Evolutionary conservation across 2,113 vertebrate genomes (phyloP), one percentile per base, ranked within the genome.

Genomic region (Nyctereutes procyonoides): DNA sequence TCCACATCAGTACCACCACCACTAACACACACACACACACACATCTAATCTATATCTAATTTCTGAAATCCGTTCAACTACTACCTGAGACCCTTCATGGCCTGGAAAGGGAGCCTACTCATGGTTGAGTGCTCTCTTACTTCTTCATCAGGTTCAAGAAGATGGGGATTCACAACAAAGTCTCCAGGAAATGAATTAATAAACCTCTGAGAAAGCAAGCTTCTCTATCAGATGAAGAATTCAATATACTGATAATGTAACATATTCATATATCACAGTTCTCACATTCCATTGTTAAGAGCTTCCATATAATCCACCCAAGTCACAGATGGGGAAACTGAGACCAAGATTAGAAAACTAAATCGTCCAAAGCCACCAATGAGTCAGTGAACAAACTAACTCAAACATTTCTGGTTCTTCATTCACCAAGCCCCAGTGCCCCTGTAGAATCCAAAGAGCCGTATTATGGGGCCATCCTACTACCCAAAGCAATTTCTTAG

Each of bases 171-270:
- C 71, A n/a, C 51, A 53, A 20, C 20, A 65, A 10, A 19, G 26
- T 56, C 58, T 87, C 88, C 32, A 79, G 62, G 38, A 95, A 82
- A 65, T n/a, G 30, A 90, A 85, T 5, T 9, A 62, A 79, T 13
- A 3, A 30, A 48, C 24, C n/a, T 86, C n/a, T 76, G 30, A 30
- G 80, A 90, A 97, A 43, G 38, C 8, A 56, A 83, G 9, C 2
- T 95, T 90, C 88, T 88, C 55, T 43, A 62, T 38, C 82, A 73
- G 6, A 28, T 43, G 26, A 88, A 95, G 53, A 92, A 62, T 90
- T 93, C 95, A 87, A 62, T 26, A 87, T 35, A 26, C 32, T 63
- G n/a, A 51, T 53, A 63, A 65, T 19, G 20, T 71, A 65, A 73
- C 43, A 73, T 28, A 73, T 17, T 53, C 32, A 62, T 26, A 93